Conservation (phyloP, 1,140 invertebrate species). For the Orius laevigatus region DNA sequence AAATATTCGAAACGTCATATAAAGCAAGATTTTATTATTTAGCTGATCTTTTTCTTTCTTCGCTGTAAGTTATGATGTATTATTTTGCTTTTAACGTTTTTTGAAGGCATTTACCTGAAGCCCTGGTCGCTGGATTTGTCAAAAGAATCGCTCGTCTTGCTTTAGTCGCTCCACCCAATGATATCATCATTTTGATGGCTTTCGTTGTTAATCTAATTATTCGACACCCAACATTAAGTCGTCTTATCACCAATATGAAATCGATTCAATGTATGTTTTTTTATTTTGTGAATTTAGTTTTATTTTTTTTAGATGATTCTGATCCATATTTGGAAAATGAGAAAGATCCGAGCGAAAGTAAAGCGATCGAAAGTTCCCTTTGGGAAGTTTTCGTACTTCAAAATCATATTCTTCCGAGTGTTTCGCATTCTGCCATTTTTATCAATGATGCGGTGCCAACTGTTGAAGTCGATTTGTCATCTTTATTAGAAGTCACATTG, state of each 20-base stretch:
- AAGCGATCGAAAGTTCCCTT: conserved; percentile 69
- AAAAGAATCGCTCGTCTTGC: conserved; percentile 73
- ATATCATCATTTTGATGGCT: conserved; percentile 59
- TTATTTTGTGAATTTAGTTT: conserved; percentile 3
- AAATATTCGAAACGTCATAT: conserved; percentile 80
- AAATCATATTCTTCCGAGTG: conserved; percentile 52
- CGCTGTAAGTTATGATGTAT: conserved; percentile 50
- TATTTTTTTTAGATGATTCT: conserved; percentile 28
- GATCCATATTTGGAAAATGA: conserved; percentile 78
- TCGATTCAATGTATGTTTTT: conserved; percentile 6
- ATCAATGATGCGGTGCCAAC: conserved; percentile 46
- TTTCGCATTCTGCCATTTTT: conserved; percentile 49
- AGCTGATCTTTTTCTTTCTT: conserved; percentile 77
- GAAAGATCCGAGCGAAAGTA: conserved; percentile 53
- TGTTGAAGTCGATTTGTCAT: conserved; percentile 46
- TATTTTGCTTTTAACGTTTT: conserved; percentile 3
- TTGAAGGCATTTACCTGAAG: conserved; percentile 73
- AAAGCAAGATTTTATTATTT: conserved; percentile 73
- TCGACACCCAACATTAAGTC: conserved; percentile 49
- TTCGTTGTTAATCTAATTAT: conserved; percentile 78
- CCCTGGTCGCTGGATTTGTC: conserved; percentile 80
- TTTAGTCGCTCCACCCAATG: conserved; percentile 62
- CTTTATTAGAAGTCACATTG: conserved; percentile 39
- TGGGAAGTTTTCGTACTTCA: conserved; percentile 78
- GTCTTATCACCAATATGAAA: conserved; percentile 35